Base-by-base conservation (phyloP, 2,888 invertebrate species). In the Mylabris sibirica region DNA sequence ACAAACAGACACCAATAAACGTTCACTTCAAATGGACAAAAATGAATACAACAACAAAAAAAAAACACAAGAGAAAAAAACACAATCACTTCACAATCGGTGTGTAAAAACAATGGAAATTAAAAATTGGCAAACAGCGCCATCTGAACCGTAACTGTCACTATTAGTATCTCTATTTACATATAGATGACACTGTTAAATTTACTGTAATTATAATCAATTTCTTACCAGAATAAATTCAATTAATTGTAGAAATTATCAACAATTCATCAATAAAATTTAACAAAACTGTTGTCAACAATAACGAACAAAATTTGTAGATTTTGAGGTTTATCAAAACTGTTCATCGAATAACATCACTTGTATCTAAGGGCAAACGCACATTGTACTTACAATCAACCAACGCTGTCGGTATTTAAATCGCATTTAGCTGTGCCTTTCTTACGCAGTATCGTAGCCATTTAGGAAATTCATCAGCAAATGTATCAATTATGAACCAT, bases 41-140 rank as follows among this genome's bases (percentile, higher is more conserved):
- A 78, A 79, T 75, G 63, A 68, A 65, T 34, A 69, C 69, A 71
- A 30, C 30, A 73, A n/a, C n/a, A n/a, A n/a, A 71, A 74, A 38
- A 38, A 38, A 38, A 12, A 14, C 3, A 12, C 11, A 38, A 12
- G 11, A n/a, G 14, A 41, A 41, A 41, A 41, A 74, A 76, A 71
- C n/a, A 72, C 72, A 72, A 67, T 73, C 76, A 70, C 72, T 72
- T 75, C 73, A 74, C 77, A 71, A 72, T 73, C 75, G 72, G 72
- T 78, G 77, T 79, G 77, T 79, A 81, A 80, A 81, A 81, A 80
- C 80, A 81, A 80, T 80, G 80, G 78, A 77, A 80, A 80, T 81
- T 79, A 80, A 80, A 80, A 77, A 75, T 70, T 41, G 70, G 34
- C 63, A 61, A 60, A 41, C 64, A 69, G 71, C 78, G 79, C 71